Conservation (phyloP, 2,888 invertebrate genomes). For the Marasmarcha lunaedactyla region DNA sequence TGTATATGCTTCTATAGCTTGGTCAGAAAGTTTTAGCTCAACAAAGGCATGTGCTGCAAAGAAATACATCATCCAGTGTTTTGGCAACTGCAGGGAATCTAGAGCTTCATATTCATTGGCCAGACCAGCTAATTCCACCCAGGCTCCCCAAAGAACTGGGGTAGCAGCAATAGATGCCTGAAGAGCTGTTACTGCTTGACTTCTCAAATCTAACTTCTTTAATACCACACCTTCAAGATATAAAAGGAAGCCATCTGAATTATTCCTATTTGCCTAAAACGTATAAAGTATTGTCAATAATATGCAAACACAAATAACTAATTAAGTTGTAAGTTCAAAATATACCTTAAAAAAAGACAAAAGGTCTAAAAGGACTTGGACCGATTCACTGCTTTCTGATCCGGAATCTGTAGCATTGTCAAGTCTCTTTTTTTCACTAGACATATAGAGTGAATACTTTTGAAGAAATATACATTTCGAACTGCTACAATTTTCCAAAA, state of each 20-base stretch:
- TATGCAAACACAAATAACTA: not conserved
- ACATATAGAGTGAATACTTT: slow-evolving; percentile 88
- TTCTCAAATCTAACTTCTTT: slow-evolving; percentile 85
- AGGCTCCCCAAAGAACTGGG: slow-evolving; percentile 95
- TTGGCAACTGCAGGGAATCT: slow-evolving; percentile 75
- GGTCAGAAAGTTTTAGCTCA: slow-evolving; percentile 90
- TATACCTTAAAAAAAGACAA: slow-evolving; percentile 57
- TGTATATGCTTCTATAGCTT: slow-evolving; percentile 87
- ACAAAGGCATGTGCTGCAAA: slow-evolving; percentile 92
- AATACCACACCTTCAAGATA: slow-evolving; percentile 93
- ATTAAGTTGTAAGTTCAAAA: not conserved
- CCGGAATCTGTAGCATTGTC: slow-evolving; percentile 74
- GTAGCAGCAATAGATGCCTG: slow-evolving; percentile 81
- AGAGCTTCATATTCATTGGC: slow-evolving; percentile 85
- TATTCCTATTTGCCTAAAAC: slow-evolving; percentile 68
- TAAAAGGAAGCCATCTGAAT: slow-evolving; percentile 87
- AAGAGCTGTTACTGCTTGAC: slow-evolving; percentile 82
- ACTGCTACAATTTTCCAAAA: slow-evolving; percentile 77
- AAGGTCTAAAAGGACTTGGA: slow-evolving; percentile 51
- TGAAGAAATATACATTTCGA: slow-evolving; percentile 84
- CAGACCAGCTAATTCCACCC: slow-evolving; percentile 90
- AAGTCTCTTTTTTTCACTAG: slow-evolving; percentile 89
- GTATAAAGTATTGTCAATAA: slow-evolving; percentile 2
- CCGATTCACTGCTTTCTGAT: slow-evolving; percentile 47
- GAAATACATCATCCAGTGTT: slow-evolving; percentile 95